Percentiles rank a stretch among this genome's conserved stretches.
These are phyloP conservation scores for Nycticorax nycticorax DNA, from an alignment of 2,113 vertebrate species.

Conservation along the genomic window DNA sequence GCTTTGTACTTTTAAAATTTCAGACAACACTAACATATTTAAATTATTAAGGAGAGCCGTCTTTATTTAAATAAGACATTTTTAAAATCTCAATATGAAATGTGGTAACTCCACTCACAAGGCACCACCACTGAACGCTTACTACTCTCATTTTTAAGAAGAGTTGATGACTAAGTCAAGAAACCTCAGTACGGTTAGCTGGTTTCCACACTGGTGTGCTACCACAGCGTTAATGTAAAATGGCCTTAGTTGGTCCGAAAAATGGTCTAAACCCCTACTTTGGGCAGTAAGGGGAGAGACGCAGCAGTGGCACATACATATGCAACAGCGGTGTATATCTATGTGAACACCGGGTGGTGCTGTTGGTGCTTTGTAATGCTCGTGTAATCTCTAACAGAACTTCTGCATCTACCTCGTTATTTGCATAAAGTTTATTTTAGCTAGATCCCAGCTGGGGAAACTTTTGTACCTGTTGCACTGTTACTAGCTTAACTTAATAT, in stretches of 20 bases:
- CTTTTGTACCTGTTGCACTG: background rate
- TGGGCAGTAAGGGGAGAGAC: background rate
- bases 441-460: background rate
- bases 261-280: background rate
- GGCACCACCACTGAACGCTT: rapidly evolving
- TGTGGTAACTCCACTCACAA: background rate
- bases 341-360: constrained; percentile 18
- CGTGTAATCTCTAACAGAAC: background rate
- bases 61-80: background rate
- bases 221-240: background rate
- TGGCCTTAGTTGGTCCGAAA: background rate
- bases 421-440: background rate
- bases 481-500: background rate
- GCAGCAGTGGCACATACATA: background rate
- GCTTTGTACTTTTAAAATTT: background rate
- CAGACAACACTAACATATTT: background rate
- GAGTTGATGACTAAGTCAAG: background rate
- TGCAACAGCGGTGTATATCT: background rate
- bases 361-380: background rate
- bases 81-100: background rate
- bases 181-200: background rate
- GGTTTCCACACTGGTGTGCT: background rate
- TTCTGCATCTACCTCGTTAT: rapidly evolving
- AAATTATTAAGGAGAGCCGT: background rate
- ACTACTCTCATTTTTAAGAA: background rate